phyloP scores from a whole-genome alignment of 2,797 vertebrate species.

The Heteromormyrus szaboi region DNA sequence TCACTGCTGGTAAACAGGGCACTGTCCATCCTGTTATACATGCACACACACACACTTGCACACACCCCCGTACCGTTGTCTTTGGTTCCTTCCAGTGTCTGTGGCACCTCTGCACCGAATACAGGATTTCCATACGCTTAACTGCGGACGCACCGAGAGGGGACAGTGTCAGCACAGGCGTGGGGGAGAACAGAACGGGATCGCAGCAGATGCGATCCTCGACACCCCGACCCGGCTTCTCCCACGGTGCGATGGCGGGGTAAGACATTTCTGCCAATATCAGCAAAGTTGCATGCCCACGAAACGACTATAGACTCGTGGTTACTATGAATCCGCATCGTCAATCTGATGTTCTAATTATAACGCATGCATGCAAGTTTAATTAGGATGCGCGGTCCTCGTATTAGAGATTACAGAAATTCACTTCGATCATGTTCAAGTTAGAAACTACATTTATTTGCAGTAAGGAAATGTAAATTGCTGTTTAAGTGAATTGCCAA shows the following conservation, averaged over 20 bases:
- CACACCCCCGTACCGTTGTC: constrained; percentile 17
- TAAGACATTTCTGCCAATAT: constrained; percentile 12
- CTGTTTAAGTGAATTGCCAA: not conserved
- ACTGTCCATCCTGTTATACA: not conserved
- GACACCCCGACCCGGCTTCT: not conserved
- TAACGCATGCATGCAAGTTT: not conserved
- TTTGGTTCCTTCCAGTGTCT: constrained; percentile 28
- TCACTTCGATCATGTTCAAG: not conserved
- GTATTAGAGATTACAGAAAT: not conserved
- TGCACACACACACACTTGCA: not conserved
- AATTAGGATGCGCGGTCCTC: not conserved
- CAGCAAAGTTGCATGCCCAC: not conserved
- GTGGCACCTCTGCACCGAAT: constrained; percentile 14
- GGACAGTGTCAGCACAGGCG: not conserved
- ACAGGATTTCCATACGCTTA: constrained; percentile 10
- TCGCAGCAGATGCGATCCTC: not conserved
- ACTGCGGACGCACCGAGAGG: not conserved
- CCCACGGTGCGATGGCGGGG: constrained; percentile 6
- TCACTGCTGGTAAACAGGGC: not conserved
- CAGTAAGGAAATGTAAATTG: not conserved
- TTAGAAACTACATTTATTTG: not conserved
- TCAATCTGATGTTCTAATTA: not conserved
- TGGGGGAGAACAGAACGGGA: not conserved
- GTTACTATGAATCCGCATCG: not conserved
- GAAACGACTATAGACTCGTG: not conserved